Base-by-base conservation (phyloP, 2,113 vertebrate genomes). In the Himantopus leucocephalus region DNA sequence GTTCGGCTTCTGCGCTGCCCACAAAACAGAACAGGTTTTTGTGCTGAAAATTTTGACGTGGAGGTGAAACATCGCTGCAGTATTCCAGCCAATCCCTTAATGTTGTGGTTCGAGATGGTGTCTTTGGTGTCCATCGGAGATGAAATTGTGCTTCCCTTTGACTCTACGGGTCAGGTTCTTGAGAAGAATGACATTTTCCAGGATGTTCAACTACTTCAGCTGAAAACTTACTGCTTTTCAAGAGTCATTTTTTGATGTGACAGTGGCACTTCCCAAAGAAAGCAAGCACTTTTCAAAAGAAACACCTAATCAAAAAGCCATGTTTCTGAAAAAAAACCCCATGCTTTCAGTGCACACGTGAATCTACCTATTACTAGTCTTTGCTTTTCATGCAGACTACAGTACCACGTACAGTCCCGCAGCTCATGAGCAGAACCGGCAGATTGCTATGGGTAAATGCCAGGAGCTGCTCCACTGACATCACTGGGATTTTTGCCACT, bases 401-500 rank as follows among this genome's bases (percentile, higher is more conserved):
- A 29, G 85, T 21, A 68, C 14, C 50, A 39, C 0, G 0, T 12
- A 32, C 3, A 70, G 75, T 23, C 60, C 53, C 11, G 4, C 32
- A 80, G 94, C 59, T 70, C 59, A 11, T 0, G 26, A 77, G 59
- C 47, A 64, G 27, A 80, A 81, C 59, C 62, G 66, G 67, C 12
- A 70, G 53, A 77, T 7, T 73, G 59, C 35, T n/a, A 7, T 3
- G 24, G 67, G 45, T 10, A 82, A 75, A 59, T 18, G 53, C 58
- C 88, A 64, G 62, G 39, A 93, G 53, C 74, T 64, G 68, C 77
- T 82, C 39, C 71, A 82, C 60, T 92, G 87, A 94, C 84, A 87
- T 63, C 89, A 81, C 73, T 56, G 62, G 62, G 81, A 93, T 43
- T 90, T 76, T 73, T 96, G 90, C 85, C 79, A 84, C 76, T 32